phyloP scores from a whole-genome alignment of 2,797 vertebrate genomes.

The Malurus leucopterus region DNA sequence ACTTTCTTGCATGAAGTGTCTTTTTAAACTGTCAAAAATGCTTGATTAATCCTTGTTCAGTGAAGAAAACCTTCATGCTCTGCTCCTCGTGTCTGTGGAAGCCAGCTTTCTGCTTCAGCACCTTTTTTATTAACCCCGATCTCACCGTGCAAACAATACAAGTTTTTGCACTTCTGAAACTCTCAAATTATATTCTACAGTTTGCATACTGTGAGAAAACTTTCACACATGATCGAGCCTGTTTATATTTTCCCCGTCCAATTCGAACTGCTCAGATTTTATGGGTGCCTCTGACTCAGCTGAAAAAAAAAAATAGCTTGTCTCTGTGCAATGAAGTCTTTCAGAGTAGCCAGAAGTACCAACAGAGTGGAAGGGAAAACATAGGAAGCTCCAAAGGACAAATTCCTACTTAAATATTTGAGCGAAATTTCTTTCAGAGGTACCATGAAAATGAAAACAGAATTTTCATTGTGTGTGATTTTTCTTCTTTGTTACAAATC shows the following conservation, averaged over 20 bases:
- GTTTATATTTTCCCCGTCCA: constrained; percentile 50
- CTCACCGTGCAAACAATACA: constrained; percentile 43
- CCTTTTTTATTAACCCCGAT: constrained; percentile 62
- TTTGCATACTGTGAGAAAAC: constrained; percentile 53
- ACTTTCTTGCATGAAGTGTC: constrained; percentile 29
- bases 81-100: neutral
- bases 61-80: constrained; percentile 25
- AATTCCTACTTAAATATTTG: neutral
- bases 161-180: constrained; percentile 49
- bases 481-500: neutral
- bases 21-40: constrained; percentile 61
- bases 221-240: constrained; percentile 24
- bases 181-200: constrained; percentile 50
- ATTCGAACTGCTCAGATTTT: constrained; percentile 20
- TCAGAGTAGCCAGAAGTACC: neutral
- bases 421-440: neutral
- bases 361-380: neutral
- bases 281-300: constrained; percentile 26
- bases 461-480: neutral
- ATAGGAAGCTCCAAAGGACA: neutral
- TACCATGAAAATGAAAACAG: neutral
- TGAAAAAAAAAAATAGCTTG: constrained; percentile 1
- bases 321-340: constrained; percentile 2
- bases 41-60: constrained; percentile 51
- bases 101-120: constrained; percentile 17